phyloP scores from a whole-genome alignment of 2,888 invertebrate genomes.

The Chirona hameri region DNA sequence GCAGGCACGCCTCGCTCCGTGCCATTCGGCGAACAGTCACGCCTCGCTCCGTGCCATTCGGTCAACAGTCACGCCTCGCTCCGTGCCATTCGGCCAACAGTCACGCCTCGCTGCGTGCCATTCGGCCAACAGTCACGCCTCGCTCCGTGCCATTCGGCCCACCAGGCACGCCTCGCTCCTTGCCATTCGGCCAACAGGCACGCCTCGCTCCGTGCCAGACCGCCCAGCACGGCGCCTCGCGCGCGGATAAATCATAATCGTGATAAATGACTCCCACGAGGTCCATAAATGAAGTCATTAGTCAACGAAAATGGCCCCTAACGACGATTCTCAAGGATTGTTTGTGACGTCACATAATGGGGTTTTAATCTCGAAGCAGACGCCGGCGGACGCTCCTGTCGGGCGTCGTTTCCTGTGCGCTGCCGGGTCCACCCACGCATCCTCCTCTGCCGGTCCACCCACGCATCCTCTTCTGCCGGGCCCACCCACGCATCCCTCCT shows the following conservation, averaged over 20 bases:
- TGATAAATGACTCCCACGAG: constrained; percentile 6
- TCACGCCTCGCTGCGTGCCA: background rate
- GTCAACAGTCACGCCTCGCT: background rate
- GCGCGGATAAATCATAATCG: background rate
- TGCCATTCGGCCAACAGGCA: background rate
- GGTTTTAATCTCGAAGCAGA: background rate
- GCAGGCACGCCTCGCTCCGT: too few species aligned
- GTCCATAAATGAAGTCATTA: constrained; percentile 11
- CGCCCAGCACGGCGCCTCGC: background rate
- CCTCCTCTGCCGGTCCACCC: too few species aligned
- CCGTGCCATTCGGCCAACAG: too few species aligned
- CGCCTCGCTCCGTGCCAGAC: background rate
- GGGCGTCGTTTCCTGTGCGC: background rate
- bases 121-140: background rate
- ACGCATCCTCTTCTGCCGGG: too few species aligned
- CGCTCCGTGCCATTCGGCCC: too few species aligned
- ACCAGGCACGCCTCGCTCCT: background rate
- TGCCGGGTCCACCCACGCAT: too few species aligned
- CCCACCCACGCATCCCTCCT: too few species aligned
- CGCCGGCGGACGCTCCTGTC: background rate
- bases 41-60: too few species aligned
- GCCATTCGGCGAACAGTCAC: too few species aligned
- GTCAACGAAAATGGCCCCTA: constrained; percentile 12
- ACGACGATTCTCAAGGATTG: background rate
- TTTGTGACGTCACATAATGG: constrained; percentile 6